phyloP scores from a whole-genome alignment of 2,888 invertebrate species.

The Nasonovia ribisnigri region DNA sequence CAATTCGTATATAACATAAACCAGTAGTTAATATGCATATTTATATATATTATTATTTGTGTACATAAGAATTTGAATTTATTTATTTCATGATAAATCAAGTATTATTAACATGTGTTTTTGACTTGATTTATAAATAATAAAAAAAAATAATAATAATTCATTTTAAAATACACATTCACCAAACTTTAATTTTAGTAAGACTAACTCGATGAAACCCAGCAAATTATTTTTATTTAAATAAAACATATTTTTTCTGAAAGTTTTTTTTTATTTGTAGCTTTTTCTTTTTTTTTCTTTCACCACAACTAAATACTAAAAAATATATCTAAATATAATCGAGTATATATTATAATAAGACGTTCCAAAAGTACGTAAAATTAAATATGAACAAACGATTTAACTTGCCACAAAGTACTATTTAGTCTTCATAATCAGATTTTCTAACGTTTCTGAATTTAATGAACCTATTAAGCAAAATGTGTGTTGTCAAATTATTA shows the following conservation, averaged over 20 bases:
- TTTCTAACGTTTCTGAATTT: conserved; percentile 17
- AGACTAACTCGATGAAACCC: background rate
- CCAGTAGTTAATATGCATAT: background rate
- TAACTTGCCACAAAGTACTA: conserved; percentile 5
- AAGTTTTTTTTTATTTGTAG: background rate
- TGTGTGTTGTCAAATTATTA: conserved; percentile 4
- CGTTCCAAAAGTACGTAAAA: background rate
- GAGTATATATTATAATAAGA: background rate
- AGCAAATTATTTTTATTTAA: background rate
- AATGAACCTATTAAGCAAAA: background rate
- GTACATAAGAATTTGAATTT: background rate
- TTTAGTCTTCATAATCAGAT: conserved; percentile 14
- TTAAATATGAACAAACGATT: conserved; percentile 34
- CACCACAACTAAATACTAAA: background rate
- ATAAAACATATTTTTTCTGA: background rate
- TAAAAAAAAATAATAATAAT: background rate
- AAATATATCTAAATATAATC: too few relatives aligned
- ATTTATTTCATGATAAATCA: background rate
- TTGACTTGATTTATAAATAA: background rate
- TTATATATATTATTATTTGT: background rate
- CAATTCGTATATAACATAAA: too few relatives aligned
- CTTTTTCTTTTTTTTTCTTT: background rate
- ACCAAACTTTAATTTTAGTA: background rate
- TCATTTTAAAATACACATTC: background rate
- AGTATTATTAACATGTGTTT: background rate